Percentiles rank a stretch among this genome's conserved stretches.
Evolutionary conservation across 1,140 invertebrate genomes (phyloP).

Genomic region (Melitaea cinxia): DNA sequence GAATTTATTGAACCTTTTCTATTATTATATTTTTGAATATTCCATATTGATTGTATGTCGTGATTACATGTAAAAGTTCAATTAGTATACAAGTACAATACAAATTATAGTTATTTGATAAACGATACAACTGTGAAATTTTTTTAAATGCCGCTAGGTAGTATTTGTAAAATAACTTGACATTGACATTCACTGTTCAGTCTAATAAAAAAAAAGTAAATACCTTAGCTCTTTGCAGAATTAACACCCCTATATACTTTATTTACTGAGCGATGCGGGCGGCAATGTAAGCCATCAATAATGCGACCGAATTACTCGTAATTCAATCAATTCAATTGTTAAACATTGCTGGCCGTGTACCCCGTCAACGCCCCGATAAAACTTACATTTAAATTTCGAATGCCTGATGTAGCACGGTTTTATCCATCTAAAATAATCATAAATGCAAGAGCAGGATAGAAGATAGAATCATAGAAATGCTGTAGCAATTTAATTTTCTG

Average conservation of each 20-base stretch:
- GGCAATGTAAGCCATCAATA: conserved; percentile 58
- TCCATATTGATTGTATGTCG: too few relatives aligned
- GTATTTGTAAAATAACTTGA: too few relatives aligned
- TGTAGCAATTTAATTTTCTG: background rate
- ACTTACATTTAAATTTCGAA: background rate
- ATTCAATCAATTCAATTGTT: conserved; percentile 79
- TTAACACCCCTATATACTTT: conserved; percentile 27
- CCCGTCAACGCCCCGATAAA: conserved; percentile 61
- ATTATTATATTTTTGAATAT: too few relatives aligned
- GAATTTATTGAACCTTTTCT: too few relatives aligned
- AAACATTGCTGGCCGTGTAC: conserved; percentile 63
- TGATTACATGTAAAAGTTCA: too few relatives aligned
- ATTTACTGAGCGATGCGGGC: conserved; percentile 59
- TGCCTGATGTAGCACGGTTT: background rate
- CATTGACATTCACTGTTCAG: too few relatives aligned
- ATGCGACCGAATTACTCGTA: conserved; percentile 60
- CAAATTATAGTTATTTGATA: too few relatives aligned
- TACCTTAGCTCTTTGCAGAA: conserved; percentile 18
- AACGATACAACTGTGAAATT: too few relatives aligned
- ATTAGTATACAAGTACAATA: too few relatives aligned
- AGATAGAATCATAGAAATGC: background rate
- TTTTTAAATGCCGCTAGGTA: too few relatives aligned
- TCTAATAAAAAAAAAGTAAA: background rate
- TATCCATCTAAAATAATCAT: background rate
- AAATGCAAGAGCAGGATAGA: background rate